Conservation (phyloP, 2,113 vertebrate genomes). For the Emberiza fucata region DNA sequence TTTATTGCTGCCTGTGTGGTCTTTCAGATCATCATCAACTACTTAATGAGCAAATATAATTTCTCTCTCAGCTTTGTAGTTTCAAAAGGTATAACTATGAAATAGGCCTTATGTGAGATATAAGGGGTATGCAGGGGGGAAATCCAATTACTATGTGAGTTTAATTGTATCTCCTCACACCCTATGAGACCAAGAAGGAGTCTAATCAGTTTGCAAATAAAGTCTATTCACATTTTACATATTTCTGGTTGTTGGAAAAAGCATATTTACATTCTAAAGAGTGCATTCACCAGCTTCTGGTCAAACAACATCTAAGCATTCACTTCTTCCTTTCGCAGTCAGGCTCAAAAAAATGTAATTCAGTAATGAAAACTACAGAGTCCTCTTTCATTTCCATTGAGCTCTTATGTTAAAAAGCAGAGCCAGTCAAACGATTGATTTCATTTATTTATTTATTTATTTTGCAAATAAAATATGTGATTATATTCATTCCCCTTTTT, state of each 20-base stretch:
- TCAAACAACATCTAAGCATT: slow-evolving; percentile 10
- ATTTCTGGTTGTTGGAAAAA: background rate
- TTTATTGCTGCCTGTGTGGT: background rate
- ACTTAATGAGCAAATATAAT: slow-evolving; percentile 6
- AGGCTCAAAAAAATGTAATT: background rate
- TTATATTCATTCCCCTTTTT: background rate
- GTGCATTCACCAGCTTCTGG: slow-evolving; percentile 2
- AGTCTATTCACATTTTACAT: background rate
- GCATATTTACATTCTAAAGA: background rate
- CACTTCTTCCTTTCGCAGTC: background rate
- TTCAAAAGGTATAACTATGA: background rate
- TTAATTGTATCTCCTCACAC: background rate
- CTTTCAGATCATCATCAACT: background rate
- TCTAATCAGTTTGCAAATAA: slow-evolving; percentile 34
- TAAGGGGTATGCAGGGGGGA: background rate
- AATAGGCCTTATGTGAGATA: background rate
- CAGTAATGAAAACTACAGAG: background rate
- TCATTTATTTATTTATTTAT: background rate
- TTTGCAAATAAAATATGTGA: background rate
- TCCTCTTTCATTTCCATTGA: background rate
- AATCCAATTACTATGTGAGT: slow-evolving; percentile 15
- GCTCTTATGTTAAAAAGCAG: background rate
- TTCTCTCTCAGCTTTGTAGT: background rate
- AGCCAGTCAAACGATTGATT: background rate
- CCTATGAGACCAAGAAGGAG: background rate